Evolutionary conservation across 1,140 invertebrate genomes (phyloP).

Genomic region (Chironomus striatipennis): DNA sequence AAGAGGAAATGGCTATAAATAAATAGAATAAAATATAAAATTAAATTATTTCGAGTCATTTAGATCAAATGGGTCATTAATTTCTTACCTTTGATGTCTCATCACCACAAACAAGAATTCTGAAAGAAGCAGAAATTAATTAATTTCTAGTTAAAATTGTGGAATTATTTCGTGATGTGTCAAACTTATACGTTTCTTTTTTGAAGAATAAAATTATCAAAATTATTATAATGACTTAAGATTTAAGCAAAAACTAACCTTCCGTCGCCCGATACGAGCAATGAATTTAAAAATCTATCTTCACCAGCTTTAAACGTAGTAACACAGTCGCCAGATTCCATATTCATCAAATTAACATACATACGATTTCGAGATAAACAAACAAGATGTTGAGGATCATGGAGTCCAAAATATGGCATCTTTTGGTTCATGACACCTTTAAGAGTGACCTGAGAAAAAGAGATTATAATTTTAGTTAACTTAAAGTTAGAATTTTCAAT

Average conservation of each 20-base stretch:
- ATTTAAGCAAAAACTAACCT: constrained; percentile 44
- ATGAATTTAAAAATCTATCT: constrained; percentile 78
- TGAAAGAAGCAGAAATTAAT: constrained; percentile 33
- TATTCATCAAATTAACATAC: constrained; percentile 85
- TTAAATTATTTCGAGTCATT: no score
- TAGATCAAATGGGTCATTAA: no score
- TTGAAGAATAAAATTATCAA: no score
- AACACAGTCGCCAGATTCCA: constrained; percentile 67
- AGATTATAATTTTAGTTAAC: background rate
- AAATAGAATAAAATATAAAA: no score
- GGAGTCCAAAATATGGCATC: constrained; percentile 80
- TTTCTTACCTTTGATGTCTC: constrained; percentile 64
- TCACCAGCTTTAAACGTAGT: constrained; percentile 83
- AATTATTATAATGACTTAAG: no score
- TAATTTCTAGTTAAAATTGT: background rate
- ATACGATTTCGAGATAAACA: constrained; percentile 76
- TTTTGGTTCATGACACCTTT: constrained; percentile 88
- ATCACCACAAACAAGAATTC: constrained; percentile 78
- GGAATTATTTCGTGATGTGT: background rate
- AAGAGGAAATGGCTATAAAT: constrained; percentile 60
- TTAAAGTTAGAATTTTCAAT: background rate
- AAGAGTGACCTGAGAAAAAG: constrained; percentile 43
- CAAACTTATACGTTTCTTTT: no score
- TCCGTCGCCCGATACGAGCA: constrained; percentile 79
- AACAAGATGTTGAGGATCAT: constrained; percentile 68